phyloP scores from a whole-genome alignment of 2,113 vertebrate genomes.

The Fulmarus glacialis region DNA sequence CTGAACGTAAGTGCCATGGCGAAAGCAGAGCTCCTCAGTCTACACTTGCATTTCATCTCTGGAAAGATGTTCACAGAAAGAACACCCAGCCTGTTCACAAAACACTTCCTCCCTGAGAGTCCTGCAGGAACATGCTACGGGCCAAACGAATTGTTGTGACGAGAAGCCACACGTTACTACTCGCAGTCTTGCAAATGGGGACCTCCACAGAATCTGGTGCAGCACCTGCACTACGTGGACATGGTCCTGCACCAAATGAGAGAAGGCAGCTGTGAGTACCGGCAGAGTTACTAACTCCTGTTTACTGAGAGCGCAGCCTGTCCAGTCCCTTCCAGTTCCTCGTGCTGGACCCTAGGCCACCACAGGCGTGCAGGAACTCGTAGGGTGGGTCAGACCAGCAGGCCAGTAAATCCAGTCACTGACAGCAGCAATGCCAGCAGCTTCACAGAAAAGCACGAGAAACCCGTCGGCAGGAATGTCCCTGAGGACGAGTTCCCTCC shows the following conservation, averaged over 20 bases:
- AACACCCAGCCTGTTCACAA: background rate
- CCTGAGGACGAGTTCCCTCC: background rate
- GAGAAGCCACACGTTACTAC: background rate
- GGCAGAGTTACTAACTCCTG: background rate
- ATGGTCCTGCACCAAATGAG: background rate
- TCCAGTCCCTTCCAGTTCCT: background rate
- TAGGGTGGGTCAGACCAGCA: background rate
- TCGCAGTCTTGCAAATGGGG: fast-evolving
- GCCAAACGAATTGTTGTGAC: background rate
- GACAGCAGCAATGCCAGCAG: background rate
- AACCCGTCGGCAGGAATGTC: background rate
- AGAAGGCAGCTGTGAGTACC: background rate
- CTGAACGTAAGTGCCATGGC: too few species aligned
- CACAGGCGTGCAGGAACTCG: background rate
- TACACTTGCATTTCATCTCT: background rate
- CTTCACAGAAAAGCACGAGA: background rate
- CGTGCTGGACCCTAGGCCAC: background rate
- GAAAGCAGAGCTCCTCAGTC: background rate
- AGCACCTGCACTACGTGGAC: background rate
- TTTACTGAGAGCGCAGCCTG: background rate
- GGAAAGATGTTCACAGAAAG: too few species aligned
- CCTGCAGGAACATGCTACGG: background rate
- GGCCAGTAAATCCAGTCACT: background rate
- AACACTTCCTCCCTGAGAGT: background rate
- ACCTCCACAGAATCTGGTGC: background rate